Percentiles rank a stretch among this genome's conserved stretches.
Conservation (phyloP, 2,888 invertebrate genomes). For the Pyrocoelia pectoralis region DNA sequence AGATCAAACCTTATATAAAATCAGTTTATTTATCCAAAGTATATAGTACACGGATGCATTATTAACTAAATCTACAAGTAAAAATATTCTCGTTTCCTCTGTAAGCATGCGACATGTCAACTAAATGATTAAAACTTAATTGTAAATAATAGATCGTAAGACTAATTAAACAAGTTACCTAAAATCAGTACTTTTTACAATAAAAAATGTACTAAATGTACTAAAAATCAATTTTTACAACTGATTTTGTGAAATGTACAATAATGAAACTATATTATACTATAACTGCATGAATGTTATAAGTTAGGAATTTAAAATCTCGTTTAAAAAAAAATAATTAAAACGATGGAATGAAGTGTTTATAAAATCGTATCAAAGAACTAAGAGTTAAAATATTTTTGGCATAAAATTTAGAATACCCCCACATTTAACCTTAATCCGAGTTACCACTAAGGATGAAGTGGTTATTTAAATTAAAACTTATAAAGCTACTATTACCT, state of each 20-base stretch:
- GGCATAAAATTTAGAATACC: constrained; percentile 13
- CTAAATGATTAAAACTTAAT: constrained; percentile 28
- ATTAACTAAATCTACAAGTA: constrained; percentile 42
- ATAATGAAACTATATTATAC: neutral
- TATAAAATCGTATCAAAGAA: neutral
- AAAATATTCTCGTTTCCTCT: constrained; percentile 33
- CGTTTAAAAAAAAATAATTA: too few relatives aligned
- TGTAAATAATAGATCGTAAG: constrained; percentile 29
- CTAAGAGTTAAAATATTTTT: too few relatives aligned
- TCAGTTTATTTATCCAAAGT: constrained; percentile 43
- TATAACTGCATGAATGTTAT: too few relatives aligned
- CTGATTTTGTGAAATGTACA: constrained; percentile 26
- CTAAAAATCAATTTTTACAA: constrained; percentile 17
- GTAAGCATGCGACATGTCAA: constrained; percentile 34
- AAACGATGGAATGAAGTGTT: too few relatives aligned
- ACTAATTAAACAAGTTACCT: constrained; percentile 40
- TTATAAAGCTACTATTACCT: constrained; percentile 26
- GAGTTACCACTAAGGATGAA: neutral
- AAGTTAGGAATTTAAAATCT: too few relatives aligned
- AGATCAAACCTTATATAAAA: constrained; percentile 38
- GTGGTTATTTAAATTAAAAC: constrained; percentile 7
- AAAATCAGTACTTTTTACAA: constrained; percentile 60
- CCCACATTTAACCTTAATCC: neutral
- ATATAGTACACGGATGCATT: constrained; percentile 44
- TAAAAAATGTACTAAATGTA: constrained; percentile 19